Conservation (phyloP, 2,888 invertebrate genomes). For the Galerucella pusilla region DNA sequence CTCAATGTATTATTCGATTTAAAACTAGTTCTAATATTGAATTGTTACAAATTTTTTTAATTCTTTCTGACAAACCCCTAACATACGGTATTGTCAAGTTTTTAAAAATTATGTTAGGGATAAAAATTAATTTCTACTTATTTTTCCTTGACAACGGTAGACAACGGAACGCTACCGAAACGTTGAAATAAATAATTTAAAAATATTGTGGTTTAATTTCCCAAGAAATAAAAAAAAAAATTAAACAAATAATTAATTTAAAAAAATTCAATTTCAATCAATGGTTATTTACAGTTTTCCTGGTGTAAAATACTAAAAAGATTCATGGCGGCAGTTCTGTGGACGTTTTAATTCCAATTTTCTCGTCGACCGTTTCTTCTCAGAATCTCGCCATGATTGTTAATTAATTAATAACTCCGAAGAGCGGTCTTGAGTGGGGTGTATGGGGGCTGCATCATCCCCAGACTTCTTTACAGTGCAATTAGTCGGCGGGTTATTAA, state of each 20-base stretch:
- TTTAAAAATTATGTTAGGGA: too few relatives aligned
- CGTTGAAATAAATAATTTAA: too few relatives aligned
- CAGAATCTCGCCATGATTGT: slow-evolving; percentile 63
- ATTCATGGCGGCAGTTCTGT: slow-evolving; percentile 60
- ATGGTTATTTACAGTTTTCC: not conserved
- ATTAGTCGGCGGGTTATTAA: slow-evolving; percentile 65
- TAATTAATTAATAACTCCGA: slow-evolving; percentile 65
- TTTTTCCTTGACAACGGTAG: too few relatives aligned
- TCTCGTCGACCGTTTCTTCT: slow-evolving; percentile 58
- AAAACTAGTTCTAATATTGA: too few relatives aligned
- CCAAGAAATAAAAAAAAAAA: too few relatives aligned
- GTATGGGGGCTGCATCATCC: slow-evolving; percentile 13
- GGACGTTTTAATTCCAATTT: slow-evolving; percentile 64
- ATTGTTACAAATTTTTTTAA: too few relatives aligned
- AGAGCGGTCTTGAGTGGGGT: slow-evolving; percentile 29
- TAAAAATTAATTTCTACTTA: too few relatives aligned
- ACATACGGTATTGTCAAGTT: too few relatives aligned
- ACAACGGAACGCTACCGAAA: too few relatives aligned
- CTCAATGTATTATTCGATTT: too few relatives aligned
- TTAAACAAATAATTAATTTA: not conserved
- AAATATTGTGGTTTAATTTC: too few relatives aligned
- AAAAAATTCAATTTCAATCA: not conserved
- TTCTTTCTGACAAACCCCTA: too few relatives aligned
- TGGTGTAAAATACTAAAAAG: slow-evolving; percentile 21
- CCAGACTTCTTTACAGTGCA: slow-evolving; percentile 63